These are phyloP conservation scores for Stictocephala bisonia DNA, from an alignment of 2,888 invertebrate species.

Conservation along the genomic window DNA sequence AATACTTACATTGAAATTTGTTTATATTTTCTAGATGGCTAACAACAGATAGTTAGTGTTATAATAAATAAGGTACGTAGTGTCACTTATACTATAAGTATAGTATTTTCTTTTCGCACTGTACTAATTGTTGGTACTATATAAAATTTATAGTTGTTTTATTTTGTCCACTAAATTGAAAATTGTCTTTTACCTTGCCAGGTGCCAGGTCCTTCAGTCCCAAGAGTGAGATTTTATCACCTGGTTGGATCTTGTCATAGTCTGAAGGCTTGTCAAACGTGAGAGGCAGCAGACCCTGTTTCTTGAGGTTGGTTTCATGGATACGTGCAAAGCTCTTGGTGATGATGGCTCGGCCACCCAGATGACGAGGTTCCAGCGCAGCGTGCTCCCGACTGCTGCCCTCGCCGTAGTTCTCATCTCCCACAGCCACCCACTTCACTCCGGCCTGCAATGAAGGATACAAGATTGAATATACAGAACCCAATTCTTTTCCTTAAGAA, in stretches of 20 bases:
- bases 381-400: constrained; percentile 97
- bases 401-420: constrained; percentile 83
- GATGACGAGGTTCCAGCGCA: constrained; percentile 93
- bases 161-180: too few relatives aligned
- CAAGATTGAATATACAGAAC: too few relatives aligned
- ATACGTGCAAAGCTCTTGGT: constrained; percentile 99
- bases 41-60: too few relatives aligned
- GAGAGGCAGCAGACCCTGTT: constrained; percentile 96
- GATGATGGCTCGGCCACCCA: constrained; percentile 96
- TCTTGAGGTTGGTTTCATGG: constrained; percentile 99
- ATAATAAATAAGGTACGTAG: not conserved
- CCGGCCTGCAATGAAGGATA: constrained; percentile 69
- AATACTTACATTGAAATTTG: too few relatives aligned
- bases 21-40: too few relatives aligned
- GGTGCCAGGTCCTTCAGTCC: constrained; percentile 87
- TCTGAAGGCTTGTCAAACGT: constrained; percentile 94
- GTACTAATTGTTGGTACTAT: too few relatives aligned
- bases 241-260: constrained; percentile 95
- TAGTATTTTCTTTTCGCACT: too few relatives aligned
- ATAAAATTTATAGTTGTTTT: too few relatives aligned
- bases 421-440: constrained; percentile 87
- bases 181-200: constrained; percentile 76
- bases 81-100: constrained; percentile 38
- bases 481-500: too few relatives aligned
- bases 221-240: constrained; percentile 84